Base-by-base conservation (phyloP, 2,113 vertebrate species). In the Neodon shergylaensis region DNA sequence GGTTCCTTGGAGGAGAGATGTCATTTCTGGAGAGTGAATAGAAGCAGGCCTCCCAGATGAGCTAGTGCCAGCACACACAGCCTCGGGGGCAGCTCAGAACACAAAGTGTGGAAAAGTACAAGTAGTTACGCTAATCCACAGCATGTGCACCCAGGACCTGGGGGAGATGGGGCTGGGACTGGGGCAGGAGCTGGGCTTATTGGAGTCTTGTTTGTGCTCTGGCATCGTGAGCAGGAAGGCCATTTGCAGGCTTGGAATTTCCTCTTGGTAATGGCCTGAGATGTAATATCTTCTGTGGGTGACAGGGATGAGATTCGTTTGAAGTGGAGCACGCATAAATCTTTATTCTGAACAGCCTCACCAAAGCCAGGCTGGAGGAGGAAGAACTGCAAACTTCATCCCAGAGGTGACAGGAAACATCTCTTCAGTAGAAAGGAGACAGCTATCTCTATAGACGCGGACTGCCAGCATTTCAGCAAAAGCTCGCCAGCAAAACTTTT, bases 161-260 rank as follows among this genome's bases (percentile, higher is more conserved):
- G 83, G 49, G 36, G 26, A 66, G 7, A 14, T 12, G 28, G 44
- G 74, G 12, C 52, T 74, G 42, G 68, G 47, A 19, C 16, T 6
- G 0, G 3, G 88, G 63, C 65, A 28, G 79, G 44, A 2, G 0
- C 65, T 52, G 0, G 39, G n/a, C 1, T 78, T 4, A 9, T 19
- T 26, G 78, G 52, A 89, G 39, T 8, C 44, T 36, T 7, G 9
- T 31, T 68, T 1, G 0, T 7, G 36, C n/a, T 89, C 79, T 73
- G 26, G 49, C 63, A 84, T 93, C 92, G 19, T 0, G 12, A 88
- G 66, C 95, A 88, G 92, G 92, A 96, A 95, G 76, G 90, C 90
- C 79, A 76, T 93, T 84, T 61, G 54, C 83, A 90, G 65, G 42
- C 95, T 90, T 84, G 96, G 95, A 95, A 94, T 84, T 96, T 96